Conservation (phyloP, 2,113 vertebrate genomes). For the Melanerpes aurifrons region DNA sequence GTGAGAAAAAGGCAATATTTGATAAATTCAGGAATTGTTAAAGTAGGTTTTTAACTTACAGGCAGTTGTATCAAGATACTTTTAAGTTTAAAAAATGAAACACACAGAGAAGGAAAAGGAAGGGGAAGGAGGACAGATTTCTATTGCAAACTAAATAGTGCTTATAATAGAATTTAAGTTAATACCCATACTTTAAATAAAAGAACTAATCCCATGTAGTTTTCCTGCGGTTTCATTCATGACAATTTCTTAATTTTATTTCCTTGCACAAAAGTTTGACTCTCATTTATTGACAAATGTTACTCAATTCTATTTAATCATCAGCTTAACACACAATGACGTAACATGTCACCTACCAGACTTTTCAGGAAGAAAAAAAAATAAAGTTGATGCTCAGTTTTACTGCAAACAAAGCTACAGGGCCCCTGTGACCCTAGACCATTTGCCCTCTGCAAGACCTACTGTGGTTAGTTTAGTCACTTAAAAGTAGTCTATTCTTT, state of each 20-base stretch:
- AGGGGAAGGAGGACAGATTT: background rate
- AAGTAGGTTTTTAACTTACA: background rate
- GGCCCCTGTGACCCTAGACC: background rate
- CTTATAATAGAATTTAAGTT: background rate
- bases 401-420: conserved; percentile 35
- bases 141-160: background rate
- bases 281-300: conserved; percentile 50
- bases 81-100: background rate
- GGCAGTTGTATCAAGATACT: background rate
- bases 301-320: conserved; percentile 54
- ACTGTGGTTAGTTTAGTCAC: background rate
- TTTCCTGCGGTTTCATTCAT: background rate
- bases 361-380: background rate
- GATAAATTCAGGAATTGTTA: background rate
- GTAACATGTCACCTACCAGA: conserved; percentile 2
- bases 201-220: background rate
- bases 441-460: background rate
- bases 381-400: conserved; percentile 37
- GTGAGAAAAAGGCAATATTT: background rate
- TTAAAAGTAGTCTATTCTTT: background rate
- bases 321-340: conserved; percentile 17
- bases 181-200: background rate
- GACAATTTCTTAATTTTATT: background rate
- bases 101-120: background rate
- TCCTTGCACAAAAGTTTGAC: background rate